Percentiles rank a stretch among this genome's conserved stretches.
Evolutionary conservation across 2,113 vertebrate species (phyloP).

Genomic region (Xenopus laevis): DNA sequence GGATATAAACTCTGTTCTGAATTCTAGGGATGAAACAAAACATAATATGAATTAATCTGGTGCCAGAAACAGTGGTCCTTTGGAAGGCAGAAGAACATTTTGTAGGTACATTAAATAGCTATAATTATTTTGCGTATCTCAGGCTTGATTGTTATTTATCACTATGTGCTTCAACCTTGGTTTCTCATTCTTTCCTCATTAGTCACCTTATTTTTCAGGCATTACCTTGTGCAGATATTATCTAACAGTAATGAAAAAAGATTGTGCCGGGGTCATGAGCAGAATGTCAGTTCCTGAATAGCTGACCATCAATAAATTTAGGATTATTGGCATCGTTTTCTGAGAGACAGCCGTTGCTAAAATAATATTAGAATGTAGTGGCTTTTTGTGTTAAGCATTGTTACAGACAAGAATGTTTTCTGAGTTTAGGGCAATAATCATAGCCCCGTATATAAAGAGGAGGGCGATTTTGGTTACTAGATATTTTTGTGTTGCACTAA

Average conservation of each 20-base stretch:
- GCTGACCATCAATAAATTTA: slow-evolving; percentile 5
- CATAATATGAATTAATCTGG: slow-evolving; percentile 23
- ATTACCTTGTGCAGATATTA: slow-evolving; percentile 35
- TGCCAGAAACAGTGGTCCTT: slow-evolving; percentile 10
- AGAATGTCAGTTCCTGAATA: slow-evolving; percentile 14
- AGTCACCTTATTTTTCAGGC: slow-evolving; percentile 32
- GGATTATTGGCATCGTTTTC: neutral
- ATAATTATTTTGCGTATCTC: slow-evolving; percentile 22
- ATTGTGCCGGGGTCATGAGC: slow-evolving; percentile 12
- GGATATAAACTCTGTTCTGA: slow-evolving; percentile 24
- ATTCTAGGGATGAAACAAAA: slow-evolving; percentile 22
- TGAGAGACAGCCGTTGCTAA: neutral
- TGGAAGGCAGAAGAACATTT: neutral
- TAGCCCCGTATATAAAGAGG: too few species aligned
- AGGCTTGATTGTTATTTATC: slow-evolving; percentile 24
- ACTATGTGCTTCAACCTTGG: slow-evolving; percentile 32
- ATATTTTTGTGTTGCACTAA: too few species aligned
- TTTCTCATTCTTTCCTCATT: slow-evolving; percentile 33
- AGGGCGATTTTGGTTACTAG: too few species aligned
- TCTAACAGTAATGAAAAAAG: slow-evolving; percentile 38
- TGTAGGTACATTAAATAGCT: slow-evolving; percentile 30
- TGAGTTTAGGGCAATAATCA: too few species aligned
- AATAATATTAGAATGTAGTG: neutral
- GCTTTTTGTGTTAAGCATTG: neutral
- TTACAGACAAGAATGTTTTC: neutral